Evolutionary conservation across 2,797 vertebrate species (phyloP).

Genomic region (Spizella passerina): DNA sequence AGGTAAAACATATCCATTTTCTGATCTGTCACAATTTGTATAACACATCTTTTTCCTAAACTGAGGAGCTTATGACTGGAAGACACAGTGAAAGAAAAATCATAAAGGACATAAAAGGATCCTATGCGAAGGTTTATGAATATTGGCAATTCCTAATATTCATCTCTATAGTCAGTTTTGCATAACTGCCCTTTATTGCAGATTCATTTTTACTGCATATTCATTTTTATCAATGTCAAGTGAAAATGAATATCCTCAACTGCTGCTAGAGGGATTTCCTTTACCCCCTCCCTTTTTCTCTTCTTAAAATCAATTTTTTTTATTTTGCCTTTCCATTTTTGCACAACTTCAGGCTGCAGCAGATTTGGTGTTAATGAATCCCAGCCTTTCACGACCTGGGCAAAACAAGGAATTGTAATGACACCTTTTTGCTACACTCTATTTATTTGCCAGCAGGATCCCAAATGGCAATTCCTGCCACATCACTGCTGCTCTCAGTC

Average conservation of each 20-base stretch:
- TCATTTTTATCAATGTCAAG: neutral
- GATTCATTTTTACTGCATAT: neutral
- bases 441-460: slow-evolving; percentile 40
- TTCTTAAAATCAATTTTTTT: neutral
- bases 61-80: neutral
- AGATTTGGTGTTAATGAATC: slow-evolving; percentile 26
- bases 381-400: neutral
- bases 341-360: neutral
- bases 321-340: neutral
- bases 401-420: neutral
- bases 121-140: neutral
- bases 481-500: neutral
- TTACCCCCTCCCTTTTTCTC: neutral
- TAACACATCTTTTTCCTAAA: fast-evolving
- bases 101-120: neutral
- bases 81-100: neutral
- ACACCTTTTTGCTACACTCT: neutral
- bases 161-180: neutral
- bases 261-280: neutral
- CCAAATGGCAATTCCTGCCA: neutral
- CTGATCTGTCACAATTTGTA: neutral
- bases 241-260: neutral
- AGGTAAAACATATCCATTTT: neutral
- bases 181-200: neutral
- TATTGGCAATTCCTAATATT: neutral